These are phyloP conservation scores for Phalacrocorax pelagicus DNA, from an alignment of 2,113 vertebrate genomes.

Conservation along the genomic window DNA sequence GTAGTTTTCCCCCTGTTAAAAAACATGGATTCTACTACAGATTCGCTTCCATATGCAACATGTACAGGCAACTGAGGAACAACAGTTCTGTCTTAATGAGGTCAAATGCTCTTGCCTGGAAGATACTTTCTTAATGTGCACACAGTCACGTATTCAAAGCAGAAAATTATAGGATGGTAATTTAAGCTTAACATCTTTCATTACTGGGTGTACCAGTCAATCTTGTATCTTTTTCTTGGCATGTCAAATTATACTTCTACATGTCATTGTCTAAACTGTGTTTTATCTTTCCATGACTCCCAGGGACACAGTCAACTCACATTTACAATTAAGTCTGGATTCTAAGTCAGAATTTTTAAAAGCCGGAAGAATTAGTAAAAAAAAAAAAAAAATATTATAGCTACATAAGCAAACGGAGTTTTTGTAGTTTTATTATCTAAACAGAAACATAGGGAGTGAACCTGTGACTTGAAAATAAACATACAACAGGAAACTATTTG, in stretches of 20 bases:
- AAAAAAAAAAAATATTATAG: neutral
- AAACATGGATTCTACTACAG: neutral
- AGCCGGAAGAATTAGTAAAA: neutral
- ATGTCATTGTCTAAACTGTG: constrained; percentile 6
- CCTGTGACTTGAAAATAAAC: neutral
- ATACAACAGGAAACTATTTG: neutral
- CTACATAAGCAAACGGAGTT: neutral
- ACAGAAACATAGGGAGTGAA: neutral
- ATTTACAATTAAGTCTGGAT: neutral
- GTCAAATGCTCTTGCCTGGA: constrained; percentile 13
- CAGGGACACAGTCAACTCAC: neutral
- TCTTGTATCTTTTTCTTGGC: constrained; percentile 4
- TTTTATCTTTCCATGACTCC: neutral
- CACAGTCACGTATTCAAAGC: constrained; percentile 34
- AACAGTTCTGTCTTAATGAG: constrained; percentile 31
- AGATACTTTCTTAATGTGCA: constrained; percentile 17
- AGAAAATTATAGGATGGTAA: constrained; percentile 27
- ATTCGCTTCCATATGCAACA: neutral
- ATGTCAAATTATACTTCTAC: constrained; percentile 24
- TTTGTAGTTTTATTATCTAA: neutral
- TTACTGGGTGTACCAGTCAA: constrained; percentile 44
- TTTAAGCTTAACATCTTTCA: constrained; percentile 35
- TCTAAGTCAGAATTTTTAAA: neutral
- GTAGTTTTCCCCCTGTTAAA: neutral
- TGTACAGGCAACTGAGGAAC: constrained; percentile 17